A percentile compares a stretch with the other conserved stretches of the same genome.
Evolutionary conservation across 53 echinoderm and acorn worm genomes (phyloP).

Genomic region (Apostichopus leukothele): DNA sequence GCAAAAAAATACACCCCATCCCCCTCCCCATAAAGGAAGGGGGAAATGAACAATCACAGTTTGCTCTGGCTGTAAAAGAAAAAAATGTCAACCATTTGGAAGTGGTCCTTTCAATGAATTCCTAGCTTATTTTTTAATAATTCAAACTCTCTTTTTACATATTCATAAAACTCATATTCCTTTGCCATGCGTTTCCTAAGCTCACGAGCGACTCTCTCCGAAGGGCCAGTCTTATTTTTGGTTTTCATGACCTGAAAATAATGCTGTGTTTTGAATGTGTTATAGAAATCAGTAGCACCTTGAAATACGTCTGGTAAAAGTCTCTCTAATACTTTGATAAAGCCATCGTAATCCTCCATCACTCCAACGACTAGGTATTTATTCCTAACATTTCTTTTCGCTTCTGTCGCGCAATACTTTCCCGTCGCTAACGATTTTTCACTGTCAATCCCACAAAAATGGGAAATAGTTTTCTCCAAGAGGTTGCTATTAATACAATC

Average conservation of each 20-base stretch:
- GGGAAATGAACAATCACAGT: no score
- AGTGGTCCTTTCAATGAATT: neutral
- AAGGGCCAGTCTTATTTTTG: conserved; percentile 34
- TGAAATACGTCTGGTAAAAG: conserved; percentile 30
- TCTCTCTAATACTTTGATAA: conserved; percentile 25
- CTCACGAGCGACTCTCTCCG: neutral
- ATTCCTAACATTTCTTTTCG: conserved; percentile 16
- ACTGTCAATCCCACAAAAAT: conserved; percentile 5
- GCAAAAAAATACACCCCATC: no score
- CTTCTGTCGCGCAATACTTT: neutral
- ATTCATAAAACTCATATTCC: conserved; percentile 34
- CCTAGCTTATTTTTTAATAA: conserved; percentile 18
- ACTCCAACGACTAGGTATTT: conserved; percentile 38
- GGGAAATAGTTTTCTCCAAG: conserved; percentile 1
- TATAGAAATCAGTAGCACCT: conserved; percentile 19
- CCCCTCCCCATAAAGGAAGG: no score
- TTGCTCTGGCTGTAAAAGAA: no score
- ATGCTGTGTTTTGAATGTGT: neutral
- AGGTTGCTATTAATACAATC: conserved; percentile 1
- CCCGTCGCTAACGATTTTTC: neutral
- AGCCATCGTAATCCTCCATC: conserved; percentile 31
- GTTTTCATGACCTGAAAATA: conserved; percentile 40
- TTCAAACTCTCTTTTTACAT: conserved; percentile 18
- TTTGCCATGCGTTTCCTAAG: conserved; percentile 19
- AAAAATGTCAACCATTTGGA: no score